phyloP scores from a whole-genome alignment of 2,888 invertebrate species.

The Himalopsyche kuldschensis region DNA sequence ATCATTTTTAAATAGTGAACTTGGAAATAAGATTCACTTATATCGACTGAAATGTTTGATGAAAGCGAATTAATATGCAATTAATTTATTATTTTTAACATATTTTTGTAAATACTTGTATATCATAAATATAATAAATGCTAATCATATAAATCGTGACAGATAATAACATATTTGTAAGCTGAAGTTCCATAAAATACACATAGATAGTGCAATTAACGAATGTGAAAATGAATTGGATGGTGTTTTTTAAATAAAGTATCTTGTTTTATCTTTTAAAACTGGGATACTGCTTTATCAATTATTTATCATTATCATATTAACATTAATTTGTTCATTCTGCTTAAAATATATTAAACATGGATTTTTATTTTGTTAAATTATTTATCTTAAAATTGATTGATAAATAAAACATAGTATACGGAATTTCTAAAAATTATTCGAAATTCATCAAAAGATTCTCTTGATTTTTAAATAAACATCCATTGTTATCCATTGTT shows the following conservation, averaged over 20 bases:
- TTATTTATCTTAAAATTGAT: too few species aligned
- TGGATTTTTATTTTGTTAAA: too few species aligned
- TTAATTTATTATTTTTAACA: background rate
- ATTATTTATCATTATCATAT: too few species aligned
- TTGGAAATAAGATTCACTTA: too few species aligned
- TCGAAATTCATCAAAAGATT: background rate
- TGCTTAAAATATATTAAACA: too few species aligned
- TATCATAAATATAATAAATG: conserved; percentile 3
- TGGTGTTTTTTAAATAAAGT: background rate
- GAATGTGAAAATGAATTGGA: background rate
- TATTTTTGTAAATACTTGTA: background rate
- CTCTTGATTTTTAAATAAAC: too few species aligned
- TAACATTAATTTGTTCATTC: too few species aligned
- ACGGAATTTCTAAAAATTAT: too few species aligned
- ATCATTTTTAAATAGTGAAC: too few species aligned
- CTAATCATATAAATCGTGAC: conserved; percentile 33
- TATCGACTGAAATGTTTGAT: too few species aligned
- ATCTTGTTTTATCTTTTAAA: background rate
- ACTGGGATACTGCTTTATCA: conserved; percentile 5
- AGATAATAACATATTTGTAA: conserved; percentile 37
- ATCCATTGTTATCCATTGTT: too few species aligned
- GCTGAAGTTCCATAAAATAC: conserved; percentile 22
- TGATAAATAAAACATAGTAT: too few species aligned
- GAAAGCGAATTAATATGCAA: background rate
- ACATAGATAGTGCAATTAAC: conserved; percentile 11